Conservation (phyloP, 2,888 invertebrate genomes). For the Ischnus inquisitorius region DNA sequence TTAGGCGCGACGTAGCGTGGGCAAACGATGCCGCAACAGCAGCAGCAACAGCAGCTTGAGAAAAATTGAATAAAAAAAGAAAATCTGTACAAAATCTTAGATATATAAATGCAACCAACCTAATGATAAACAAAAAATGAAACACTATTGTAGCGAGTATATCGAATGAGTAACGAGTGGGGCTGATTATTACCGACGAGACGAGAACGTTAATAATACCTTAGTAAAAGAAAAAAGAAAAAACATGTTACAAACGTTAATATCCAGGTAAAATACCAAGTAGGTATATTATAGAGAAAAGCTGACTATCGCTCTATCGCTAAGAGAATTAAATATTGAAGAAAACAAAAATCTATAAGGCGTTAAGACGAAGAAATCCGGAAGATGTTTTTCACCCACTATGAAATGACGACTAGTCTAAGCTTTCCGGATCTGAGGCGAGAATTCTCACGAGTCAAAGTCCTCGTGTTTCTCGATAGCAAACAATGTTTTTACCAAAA, state of each 20-base stretch:
- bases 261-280: conserved; percentile 49
- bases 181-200: conserved; percentile 37
- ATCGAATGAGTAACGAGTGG: conserved; percentile 14
- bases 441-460: conserved; percentile 9
- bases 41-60: conserved; percentile 25
- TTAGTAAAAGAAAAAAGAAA: conserved; percentile 14
- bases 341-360: conserved; percentile 46
- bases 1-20: conserved; percentile 6
- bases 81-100: conserved; percentile 71
- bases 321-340: conserved; percentile 47
- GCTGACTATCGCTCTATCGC: conserved; percentile 60
- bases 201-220: conserved; percentile 16
- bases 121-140: conserved; percentile 54
- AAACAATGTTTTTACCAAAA: conserved; percentile 56
- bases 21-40: conserved; percentile 20
- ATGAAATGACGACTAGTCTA: conserved; percentile 48
- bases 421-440: conserved; percentile 41
- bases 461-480: conserved; percentile 25
- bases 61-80: conserved; percentile 1
- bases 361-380: conserved; percentile 54
- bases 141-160: conserved; percentile 48
- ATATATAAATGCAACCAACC: conserved; percentile 60
- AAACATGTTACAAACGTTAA: conserved; percentile 50
- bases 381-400: conserved; percentile 51
- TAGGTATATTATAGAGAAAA: conserved; percentile 43